phyloP scores from a whole-genome alignment of 1,140 invertebrate genomes.

The Tetragnatha versicolor region DNA sequence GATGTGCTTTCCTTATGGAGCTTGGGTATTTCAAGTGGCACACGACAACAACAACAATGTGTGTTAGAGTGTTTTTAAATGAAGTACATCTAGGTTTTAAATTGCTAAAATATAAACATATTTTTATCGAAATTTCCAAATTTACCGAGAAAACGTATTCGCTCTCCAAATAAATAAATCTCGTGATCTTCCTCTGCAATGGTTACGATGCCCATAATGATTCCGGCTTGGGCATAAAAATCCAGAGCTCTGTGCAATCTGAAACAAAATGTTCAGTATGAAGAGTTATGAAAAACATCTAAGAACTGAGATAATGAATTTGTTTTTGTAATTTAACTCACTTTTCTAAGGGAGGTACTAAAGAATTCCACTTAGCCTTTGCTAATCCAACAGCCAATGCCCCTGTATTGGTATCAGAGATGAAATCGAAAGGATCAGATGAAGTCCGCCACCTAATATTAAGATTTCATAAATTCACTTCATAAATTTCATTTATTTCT shows the following conservation, averaged over 20 bases:
- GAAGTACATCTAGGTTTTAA: too few species aligned
- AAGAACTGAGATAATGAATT: background rate
- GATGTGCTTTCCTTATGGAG: too few species aligned
- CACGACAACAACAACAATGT: too few species aligned
- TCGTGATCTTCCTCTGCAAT: background rate
- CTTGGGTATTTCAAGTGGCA: too few species aligned
- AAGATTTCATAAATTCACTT: background rate
- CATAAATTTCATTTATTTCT: background rate
- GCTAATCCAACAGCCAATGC: background rate
- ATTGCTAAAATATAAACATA: background rate
- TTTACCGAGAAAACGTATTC: constrained; percentile 1
- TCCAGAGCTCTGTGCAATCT: constrained; percentile 3
- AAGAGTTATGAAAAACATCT: background rate
- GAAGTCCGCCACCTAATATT: constrained; percentile 14
- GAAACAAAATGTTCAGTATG: background rate
- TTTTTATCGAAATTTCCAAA: background rate
- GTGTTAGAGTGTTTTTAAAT: too few species aligned
- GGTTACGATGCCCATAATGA: background rate
- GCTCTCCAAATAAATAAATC: constrained; percentile 18
- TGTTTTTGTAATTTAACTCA: background rate
- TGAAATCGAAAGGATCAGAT: constrained; percentile 19
- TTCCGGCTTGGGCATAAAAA: constrained; percentile 3
- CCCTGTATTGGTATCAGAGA: background rate
- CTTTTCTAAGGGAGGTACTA: background rate
- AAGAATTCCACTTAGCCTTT: background rate